These are phyloP conservation scores for Drosophila sucinea DNA, from an alignment of 1,140 invertebrate species.

Conservation along the genomic window DNA sequence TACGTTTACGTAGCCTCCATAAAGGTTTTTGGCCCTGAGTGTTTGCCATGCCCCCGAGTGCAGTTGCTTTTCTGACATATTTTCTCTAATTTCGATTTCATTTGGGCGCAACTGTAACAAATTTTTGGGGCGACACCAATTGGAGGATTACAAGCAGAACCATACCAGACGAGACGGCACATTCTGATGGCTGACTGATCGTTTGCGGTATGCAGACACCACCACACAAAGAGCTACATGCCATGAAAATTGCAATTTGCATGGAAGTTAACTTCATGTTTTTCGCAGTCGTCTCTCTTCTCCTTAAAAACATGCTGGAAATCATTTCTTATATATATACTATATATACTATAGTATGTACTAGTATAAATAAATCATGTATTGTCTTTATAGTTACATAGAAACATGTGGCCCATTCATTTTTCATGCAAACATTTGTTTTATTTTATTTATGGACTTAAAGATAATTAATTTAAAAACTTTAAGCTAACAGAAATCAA, in stretches of 20 bases:
- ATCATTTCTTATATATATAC: no score
- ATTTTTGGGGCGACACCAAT: slow-evolving; percentile 50
- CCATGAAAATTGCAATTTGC: slow-evolving; percentile 64
- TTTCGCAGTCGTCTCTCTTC: background rate
- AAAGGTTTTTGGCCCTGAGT: slow-evolving; percentile 24
- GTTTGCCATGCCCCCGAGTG: background rate
- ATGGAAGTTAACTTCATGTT: slow-evolving; percentile 16
- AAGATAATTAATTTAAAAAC: no score
- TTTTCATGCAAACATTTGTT: no score
- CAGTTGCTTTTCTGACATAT: slow-evolving; percentile 3
- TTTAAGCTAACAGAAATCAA: no score
- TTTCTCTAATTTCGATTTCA: slow-evolving; percentile 54
- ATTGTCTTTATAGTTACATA: no score
- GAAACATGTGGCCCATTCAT: no score
- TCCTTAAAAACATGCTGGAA: no score
- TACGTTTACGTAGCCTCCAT: slow-evolving; percentile 17
- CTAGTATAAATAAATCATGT: no score
- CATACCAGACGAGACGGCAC: slow-evolving; percentile 33
- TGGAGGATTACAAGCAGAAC: slow-evolving; percentile 44
- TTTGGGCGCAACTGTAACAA: slow-evolving; percentile 55
- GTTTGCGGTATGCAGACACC: slow-evolving; percentile 32
- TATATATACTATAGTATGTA: no score
- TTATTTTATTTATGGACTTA: no score
- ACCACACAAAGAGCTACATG: background rate
- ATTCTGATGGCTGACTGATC: slow-evolving; percentile 23